Conservation (phyloP, 2,113 vertebrate species). For the Odobenus rosmarus region DNA sequence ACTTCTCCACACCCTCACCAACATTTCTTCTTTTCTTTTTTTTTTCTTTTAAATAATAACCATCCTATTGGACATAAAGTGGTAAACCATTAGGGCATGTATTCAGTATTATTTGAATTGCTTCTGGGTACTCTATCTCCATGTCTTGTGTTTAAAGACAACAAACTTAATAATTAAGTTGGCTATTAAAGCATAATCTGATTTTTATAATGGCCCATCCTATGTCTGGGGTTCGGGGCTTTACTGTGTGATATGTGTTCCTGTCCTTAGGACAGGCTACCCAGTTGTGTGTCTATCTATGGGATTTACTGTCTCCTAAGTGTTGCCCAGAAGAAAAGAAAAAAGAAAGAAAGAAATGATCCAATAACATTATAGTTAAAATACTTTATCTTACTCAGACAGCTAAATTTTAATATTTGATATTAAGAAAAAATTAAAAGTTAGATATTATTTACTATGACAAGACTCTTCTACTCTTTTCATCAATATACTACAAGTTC, state of each 20-base stretch:
- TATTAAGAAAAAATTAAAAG: background rate
- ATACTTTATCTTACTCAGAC: background rate
- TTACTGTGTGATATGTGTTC: background rate
- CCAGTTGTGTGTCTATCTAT: background rate
- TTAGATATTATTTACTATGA: background rate
- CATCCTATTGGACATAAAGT: background rate
- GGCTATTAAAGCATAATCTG: background rate
- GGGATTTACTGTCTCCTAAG: background rate
- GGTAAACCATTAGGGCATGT: background rate
- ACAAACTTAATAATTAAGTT: background rate
- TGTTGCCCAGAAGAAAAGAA: background rate
- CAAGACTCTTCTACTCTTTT: background rate
- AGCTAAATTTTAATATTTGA: background rate
- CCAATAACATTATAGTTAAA: background rate
- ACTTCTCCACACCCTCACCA: background rate
- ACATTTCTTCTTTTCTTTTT: background rate
- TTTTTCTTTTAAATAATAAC: background rate
- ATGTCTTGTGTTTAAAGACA: background rate
- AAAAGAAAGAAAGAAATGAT: background rate
- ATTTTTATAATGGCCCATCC: background rate
- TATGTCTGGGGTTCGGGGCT: background rate
- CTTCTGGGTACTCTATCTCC: background rate
- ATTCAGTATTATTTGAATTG: background rate
- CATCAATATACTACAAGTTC: background rate
- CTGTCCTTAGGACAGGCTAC: background rate